Evolutionary conservation across 2,888 invertebrate genomes (phyloP).

Genomic region (Euproctis similis): DNA sequence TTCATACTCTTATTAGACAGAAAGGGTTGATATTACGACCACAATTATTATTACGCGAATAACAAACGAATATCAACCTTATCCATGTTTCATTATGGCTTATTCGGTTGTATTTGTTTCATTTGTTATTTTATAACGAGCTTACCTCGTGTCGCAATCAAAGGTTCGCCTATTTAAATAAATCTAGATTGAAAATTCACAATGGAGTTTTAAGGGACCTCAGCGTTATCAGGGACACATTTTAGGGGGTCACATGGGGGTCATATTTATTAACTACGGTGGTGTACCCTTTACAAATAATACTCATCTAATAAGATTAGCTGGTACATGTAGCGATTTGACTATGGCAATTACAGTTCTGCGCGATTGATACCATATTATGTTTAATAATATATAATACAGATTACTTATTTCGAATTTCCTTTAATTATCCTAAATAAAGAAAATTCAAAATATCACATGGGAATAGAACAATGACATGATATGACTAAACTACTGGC

Average conservation of each 20-base stretch:
- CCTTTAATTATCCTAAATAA: too few relatives aligned
- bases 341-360: too few relatives aligned
- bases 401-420: too few relatives aligned
- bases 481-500: too few relatives aligned
- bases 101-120: slow-evolving; percentile 13
- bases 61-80: slow-evolving; percentile 33
- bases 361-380: too few relatives aligned
- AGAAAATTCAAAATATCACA: too few relatives aligned
- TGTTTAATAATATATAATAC: too few relatives aligned
- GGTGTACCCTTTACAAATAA: background rate
- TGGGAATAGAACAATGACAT: too few relatives aligned
- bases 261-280: slow-evolving; percentile 16
- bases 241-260: slow-evolving; percentile 14
- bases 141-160: slow-evolving; percentile 59
- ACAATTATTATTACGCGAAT: slow-evolving; percentile 13
- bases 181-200: slow-evolving; percentile 61
- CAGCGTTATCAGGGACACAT: slow-evolving; percentile 20
- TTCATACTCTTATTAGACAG: slow-evolving; percentile 66
- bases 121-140: slow-evolving; percentile 42
- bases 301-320: too few relatives aligned
- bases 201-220: slow-evolving; percentile 43
- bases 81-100: slow-evolving; percentile 14
- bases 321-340: too few relatives aligned
- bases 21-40: slow-evolving; percentile 49
- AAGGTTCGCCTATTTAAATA: slow-evolving; percentile 66